These are phyloP conservation scores for Arothron firmamentum DNA, from an alignment of 2,113 vertebrate species.

Conservation along the genomic window DNA sequence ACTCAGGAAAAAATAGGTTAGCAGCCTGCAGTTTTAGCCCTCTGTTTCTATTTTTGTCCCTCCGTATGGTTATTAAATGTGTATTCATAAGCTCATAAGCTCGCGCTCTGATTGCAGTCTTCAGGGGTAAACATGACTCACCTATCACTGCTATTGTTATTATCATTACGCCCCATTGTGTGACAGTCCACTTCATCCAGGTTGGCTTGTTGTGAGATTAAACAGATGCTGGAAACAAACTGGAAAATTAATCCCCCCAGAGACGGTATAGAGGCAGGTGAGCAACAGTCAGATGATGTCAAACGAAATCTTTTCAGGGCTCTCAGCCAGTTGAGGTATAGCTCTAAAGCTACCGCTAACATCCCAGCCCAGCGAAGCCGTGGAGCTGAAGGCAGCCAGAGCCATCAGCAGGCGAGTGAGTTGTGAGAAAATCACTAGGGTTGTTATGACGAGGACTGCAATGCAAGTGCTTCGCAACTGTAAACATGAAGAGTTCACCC, in stretches of 20 bases:
- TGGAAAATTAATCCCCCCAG: constrained; percentile 50
- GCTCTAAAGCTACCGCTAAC: constrained; percentile 24
- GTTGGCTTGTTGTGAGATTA: constrained; percentile 63
- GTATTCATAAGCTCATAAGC: constrained; percentile 35
- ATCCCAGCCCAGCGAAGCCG: not conserved
- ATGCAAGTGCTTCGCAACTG: constrained; percentile 10
- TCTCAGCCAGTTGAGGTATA: constrained; percentile 33
- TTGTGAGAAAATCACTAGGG: constrained; percentile 39
- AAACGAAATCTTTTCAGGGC: constrained; percentile 34
- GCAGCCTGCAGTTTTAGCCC: not conserved
- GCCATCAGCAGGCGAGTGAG: constrained; percentile 14
- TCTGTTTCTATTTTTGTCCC: not conserved
- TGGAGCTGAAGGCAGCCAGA: constrained; percentile 6
- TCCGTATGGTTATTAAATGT: constrained; percentile 42
- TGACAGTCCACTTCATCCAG: constrained; percentile 60
- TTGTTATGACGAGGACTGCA: constrained; percentile 37
- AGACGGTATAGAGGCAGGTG: constrained; percentile 18
- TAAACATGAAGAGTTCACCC: constrained; percentile 34
- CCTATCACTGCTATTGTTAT: constrained; percentile 60
- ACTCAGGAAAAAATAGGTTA: constrained; percentile 34
- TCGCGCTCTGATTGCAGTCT: constrained; percentile 22
- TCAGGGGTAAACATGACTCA: constrained; percentile 58
- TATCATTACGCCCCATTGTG: constrained; percentile 51
- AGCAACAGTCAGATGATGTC: constrained; percentile 27
- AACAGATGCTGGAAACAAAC: constrained; percentile 62